phyloP scores from a whole-genome alignment of 2,888 invertebrate species.

The Chydorus sphaericus region DNA sequence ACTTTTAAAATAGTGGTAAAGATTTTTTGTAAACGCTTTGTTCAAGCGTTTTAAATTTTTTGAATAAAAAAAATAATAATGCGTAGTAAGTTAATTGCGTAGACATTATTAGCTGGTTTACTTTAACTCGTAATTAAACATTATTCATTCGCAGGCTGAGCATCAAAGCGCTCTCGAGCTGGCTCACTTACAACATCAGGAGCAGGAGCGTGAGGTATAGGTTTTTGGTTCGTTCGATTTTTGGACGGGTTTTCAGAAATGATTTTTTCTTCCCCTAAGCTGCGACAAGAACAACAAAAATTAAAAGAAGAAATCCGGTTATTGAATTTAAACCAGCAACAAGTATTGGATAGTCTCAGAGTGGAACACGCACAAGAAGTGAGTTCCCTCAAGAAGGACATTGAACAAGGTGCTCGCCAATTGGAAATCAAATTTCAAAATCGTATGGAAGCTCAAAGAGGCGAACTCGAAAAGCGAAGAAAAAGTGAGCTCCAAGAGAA shows the following conservation, averaged over 20 bases:
- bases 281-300: conserved; percentile 15
- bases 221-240: too few relatives aligned
- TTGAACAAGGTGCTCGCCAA: conserved; percentile 50
- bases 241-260: too few relatives aligned
- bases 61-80: too few relatives aligned
- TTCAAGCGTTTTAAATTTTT: too few relatives aligned
- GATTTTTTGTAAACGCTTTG: too few relatives aligned
- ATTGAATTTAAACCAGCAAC: conserved; percentile 15
- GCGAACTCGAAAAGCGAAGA: conserved; percentile 55
- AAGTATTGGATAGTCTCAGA: background rate
- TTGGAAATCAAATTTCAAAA: conserved; percentile 56
- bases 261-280: too few relatives aligned
- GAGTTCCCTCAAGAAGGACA: conserved; percentile 43
- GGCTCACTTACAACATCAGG: conserved; percentile 1
- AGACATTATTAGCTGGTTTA: background rate
- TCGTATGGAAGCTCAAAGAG: conserved; percentile 52
- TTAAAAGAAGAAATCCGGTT: conserved; percentile 13
- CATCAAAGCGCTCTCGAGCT: conserved; percentile 12
- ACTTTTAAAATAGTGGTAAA: too few relatives aligned
- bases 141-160: conserved; percentile 10
- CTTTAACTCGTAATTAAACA: too few relatives aligned
- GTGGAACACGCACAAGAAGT: conserved; percentile 37
- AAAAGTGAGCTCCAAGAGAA: conserved; percentile 74
- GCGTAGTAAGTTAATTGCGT: too few relatives aligned
- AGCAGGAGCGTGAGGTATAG: conserved; percentile 10